Evolutionary conservation across 2,113 vertebrate species (phyloP), one percentile per base, ranked within the genome.

Genomic region (Solea solea): DNA sequence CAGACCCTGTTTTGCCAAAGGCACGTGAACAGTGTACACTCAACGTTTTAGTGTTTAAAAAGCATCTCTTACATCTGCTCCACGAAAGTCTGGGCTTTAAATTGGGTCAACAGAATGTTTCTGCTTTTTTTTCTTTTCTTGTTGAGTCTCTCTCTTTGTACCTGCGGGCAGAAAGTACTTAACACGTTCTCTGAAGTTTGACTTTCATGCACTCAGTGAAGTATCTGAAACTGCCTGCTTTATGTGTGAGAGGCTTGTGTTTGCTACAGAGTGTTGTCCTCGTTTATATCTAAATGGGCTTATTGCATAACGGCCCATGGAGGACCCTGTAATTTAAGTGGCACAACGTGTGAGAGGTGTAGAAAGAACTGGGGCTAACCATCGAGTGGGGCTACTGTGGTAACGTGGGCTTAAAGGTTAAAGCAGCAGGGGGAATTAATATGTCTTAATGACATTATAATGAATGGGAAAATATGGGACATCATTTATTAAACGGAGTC

Each of bases 361-460:
- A 86, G 81, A 84, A 87, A 86, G 77, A 79, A 86, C 64, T 69
- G 74, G 76, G 80, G 82, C 73, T 81, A 74, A 82, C 77, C 69
- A 44, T 39, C 42, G 79, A 76, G 69, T 86, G 62, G 82, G 78
- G 81, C 84, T 81, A 77, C 84, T 74, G 69, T 59, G 51, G 86
- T 72, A 90, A 80, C 68, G 39, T 1, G 27, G 90, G 89, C 87
- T 83, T 88, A 91, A 89, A 93, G 91, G 90, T 93, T 91, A 91
- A 92, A 91, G 78, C 89, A 86, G 91, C 84, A 66, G 86, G 89
- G 89, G 88, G 90, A 91, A 90, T 94, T 89, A 91, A 92, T 92
- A 90, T 77, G 82, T 90, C 92, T 91, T 92, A 93, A 94, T 93
- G 91, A 93, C 91, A 93, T 91, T 90, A 91, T 93, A 94, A 94